Base-by-base conservation (phyloP, 2,888 invertebrate genomes). In the Drosophila neutralis region DNA sequence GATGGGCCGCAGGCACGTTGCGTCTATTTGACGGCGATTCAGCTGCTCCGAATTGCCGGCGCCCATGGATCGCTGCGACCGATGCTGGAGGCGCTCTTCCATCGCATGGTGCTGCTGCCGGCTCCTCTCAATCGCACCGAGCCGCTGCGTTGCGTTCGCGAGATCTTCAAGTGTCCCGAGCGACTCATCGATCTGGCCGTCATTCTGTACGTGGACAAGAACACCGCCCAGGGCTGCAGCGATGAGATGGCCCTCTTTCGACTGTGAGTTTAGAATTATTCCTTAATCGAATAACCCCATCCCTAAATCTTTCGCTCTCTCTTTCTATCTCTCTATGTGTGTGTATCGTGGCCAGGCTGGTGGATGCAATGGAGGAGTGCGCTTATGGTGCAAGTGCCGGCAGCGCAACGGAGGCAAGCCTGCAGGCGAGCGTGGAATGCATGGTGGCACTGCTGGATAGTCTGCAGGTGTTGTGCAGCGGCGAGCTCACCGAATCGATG, bases 351-450 rank as follows among this genome's bases (percentile, higher is more conserved):
- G 13, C 8, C 86, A 97, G 98, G 87, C 96, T 98, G 83, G 97
- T 98, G 95, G 98, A 98, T 91, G 97, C 98, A 0, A 96, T 98
- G 91, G 97, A 98, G 93, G 98, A 98, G 93, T 97, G 97, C 70
- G 96, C 97, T n/a, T 95, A 96, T 79, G 92, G 93, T 0, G 90
- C 91, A 2, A 91, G 90, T 21, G 96, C 96, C 75, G 96, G 95
- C 58, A 96, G 96, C 83, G 95, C 95, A 76, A 96, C 97, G 77
- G 95, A 96, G 21, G 95, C 95, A 71, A 95, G 96, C 7, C 94
- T 97, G n/a, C 94, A 96, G 57, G 96, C 96, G 0, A 96, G 97
- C 77, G 96, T 97, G 0, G 96, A 97, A 83, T 97, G 97, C 85
- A 96, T 97, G 60, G 96, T 97, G 7, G 96, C 97, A 0, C 94